Evolutionary conservation across 1,140 invertebrate genomes (phyloP), one percentile per base, ranked within the genome.

Genomic region (Hyles euphorbiae): DNA sequence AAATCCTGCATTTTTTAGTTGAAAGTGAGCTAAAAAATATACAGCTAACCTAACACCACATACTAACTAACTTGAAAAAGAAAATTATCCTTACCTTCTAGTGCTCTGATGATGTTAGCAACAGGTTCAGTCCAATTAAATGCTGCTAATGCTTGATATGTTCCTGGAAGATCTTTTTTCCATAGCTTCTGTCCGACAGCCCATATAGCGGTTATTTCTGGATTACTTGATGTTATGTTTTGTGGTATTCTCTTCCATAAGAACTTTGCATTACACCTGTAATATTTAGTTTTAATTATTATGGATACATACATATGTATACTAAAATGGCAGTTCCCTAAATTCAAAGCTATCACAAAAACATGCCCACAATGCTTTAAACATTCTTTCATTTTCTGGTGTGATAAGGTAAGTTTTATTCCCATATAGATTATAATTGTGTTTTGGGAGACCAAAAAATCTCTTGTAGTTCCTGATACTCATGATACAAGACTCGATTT

Each of bases 171-270:
- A 84, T 97, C 95, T 74, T 95, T 91, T 68, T 94, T 91, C 96
- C 95, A 97, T 88, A 97, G 91, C 76, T 94, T 93, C 79, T 96
- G 93, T 3, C 95, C 96, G 22, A 97, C 94, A 55, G 85, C 78
- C 96, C 96, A 98, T 58, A 97, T 93, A 52, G 92, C 90, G 44
- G 70, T 83, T 63, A 98, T 86, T 90, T 97, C 96, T 36, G 93
- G 82, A 80, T 91, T 92, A 12, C 90, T 91, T 53, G 83, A 87
- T 87, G 96, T 97, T 7, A 95, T 78, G 74, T 79, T 90, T 45
- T 83, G 70, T 12, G 96, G 96, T 69, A 97, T 97, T 79, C 96
- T 92, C 84, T 97, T 97, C 96, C 96, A 98, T 67, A 97, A 89
- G 88, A 94, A 96, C 88, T 97, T 98, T 3, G 96, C 96, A 91